These are phyloP conservation scores for Calonectris borealis DNA, from an alignment of 2,113 vertebrate species.

Conservation along the genomic window DNA sequence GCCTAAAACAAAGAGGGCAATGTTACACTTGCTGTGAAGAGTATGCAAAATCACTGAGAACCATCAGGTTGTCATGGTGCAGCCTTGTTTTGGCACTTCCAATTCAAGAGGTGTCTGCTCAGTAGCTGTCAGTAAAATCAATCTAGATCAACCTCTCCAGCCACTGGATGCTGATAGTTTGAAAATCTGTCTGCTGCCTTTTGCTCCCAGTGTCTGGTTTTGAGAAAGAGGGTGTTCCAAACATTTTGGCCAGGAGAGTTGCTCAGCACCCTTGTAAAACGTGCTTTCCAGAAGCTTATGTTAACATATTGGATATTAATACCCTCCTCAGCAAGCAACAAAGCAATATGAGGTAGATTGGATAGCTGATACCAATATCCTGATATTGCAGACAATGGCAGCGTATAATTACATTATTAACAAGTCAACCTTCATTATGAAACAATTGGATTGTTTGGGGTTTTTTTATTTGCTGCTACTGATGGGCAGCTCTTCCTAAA, in stretches of 20 bases:
- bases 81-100: background rate
- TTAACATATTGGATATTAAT: background rate
- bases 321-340: background rate
- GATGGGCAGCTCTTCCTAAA: background rate
- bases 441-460: background rate
- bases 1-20: background rate
- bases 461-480: background rate
- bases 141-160: background rate
- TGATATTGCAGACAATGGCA: background rate
- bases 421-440: background rate
- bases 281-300: background rate
- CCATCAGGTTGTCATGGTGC: background rate
- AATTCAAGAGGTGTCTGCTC: background rate
- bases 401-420: background rate
- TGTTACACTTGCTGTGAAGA: fast-evolving
- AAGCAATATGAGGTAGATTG: background rate
- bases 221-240: background rate
- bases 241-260: background rate
- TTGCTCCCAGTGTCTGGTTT: background rate
- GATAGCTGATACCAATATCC: background rate
- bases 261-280: background rate
- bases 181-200: background rate
- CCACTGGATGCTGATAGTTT: background rate
- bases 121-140: background rate
- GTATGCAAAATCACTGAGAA: background rate